These are phyloP conservation scores for Bos indicus DNA, from an alignment of 2,113 vertebrate genomes.

Conservation along the genomic window DNA sequence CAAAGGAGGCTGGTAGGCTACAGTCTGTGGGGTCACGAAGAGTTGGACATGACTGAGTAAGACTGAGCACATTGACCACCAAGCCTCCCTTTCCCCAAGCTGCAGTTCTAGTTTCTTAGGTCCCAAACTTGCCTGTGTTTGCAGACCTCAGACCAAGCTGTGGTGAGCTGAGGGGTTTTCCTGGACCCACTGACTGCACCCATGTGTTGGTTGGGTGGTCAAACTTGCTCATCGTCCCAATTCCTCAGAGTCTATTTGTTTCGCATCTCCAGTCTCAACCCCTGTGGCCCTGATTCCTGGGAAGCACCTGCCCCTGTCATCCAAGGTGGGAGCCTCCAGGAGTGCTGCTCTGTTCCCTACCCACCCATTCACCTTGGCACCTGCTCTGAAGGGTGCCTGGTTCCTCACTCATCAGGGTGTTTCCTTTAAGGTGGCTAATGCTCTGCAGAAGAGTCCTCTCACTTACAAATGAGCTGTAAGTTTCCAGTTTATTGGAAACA, in stretches of 20 bases:
- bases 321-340: neutral
- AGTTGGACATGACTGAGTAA: neutral
- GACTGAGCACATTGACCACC: neutral
- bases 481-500: constrained; percentile 35
- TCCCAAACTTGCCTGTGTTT: neutral
- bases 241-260: rapidly evolving
- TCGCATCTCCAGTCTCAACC: neutral
- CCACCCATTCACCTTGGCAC: neutral
- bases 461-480: neutral
- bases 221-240: neutral
- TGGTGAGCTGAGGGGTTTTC: neutral
- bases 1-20: neutral
- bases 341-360: neutral
- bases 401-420: neutral
- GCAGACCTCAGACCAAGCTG: neutral
- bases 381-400: neutral
- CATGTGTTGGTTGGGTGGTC: neutral
- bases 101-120: neutral
- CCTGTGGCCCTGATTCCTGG: neutral
- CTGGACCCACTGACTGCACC: neutral
- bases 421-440: neutral
- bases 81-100: neutral
- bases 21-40: neutral
- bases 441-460: neutral
- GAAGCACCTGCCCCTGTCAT: neutral